phyloP scores from a whole-genome alignment of 2,797 vertebrate genomes.

The Melanotaenia nigrans region DNA sequence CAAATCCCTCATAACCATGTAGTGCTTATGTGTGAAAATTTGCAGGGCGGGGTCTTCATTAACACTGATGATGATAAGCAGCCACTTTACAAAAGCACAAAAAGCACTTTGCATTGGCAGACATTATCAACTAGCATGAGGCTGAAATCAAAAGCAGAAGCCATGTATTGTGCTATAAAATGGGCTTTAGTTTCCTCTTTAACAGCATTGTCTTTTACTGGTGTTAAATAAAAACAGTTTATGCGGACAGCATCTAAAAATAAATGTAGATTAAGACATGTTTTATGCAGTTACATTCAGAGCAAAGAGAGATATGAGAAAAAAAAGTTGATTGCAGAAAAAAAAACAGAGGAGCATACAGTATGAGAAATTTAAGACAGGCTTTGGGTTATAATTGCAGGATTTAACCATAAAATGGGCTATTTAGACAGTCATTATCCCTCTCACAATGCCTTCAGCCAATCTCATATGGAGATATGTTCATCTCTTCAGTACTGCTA shows the following conservation, averaged over 20 bases:
- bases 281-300: constrained; percentile 15
- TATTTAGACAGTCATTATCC: constrained; percentile 47
- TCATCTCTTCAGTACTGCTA: constrained; percentile 45
- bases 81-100: constrained; percentile 51
- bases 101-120: constrained; percentile 57
- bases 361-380: constrained; percentile 24
- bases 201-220: constrained; percentile 37
- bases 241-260: neutral
- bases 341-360: constrained; percentile 6
- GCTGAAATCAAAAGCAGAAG: constrained; percentile 40
- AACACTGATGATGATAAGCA: constrained; percentile 61
- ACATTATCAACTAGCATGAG: constrained; percentile 51
- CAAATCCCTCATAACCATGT: constrained; percentile 60
- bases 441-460: constrained; percentile 33
- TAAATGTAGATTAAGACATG: constrained; percentile 43
- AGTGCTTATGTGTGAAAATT: constrained; percentile 60
- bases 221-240: constrained; percentile 43
- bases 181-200: constrained; percentile 32
- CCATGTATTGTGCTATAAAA: constrained; percentile 40
- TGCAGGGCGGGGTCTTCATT: constrained; percentile 59
- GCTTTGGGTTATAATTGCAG: constrained; percentile 49
- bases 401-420: constrained; percentile 45
- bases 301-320: constrained; percentile 4
- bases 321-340: constrained; percentile 14
- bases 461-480: constrained; percentile 54